These are phyloP conservation scores for Pelosia muscerda DNA, from an alignment of 2,888 invertebrate species.

Conservation along the genomic window DNA sequence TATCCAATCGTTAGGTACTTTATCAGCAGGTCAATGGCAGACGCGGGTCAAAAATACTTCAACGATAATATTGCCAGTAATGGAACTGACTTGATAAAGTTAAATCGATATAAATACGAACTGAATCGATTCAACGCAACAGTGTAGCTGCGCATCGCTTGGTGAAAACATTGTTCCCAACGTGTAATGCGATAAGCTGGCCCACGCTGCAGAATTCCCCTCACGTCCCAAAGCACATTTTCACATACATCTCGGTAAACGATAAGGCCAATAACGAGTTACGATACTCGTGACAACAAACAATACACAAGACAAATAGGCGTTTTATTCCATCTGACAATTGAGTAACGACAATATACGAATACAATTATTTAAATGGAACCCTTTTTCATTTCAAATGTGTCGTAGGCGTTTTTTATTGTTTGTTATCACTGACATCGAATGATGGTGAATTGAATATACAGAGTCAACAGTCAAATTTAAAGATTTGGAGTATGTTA, in stretches of 20 bases:
- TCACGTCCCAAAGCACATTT: conserved; percentile 56
- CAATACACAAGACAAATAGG: conserved; percentile 22
- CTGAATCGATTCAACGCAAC: conserved; percentile 21
- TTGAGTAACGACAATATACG: conserved; percentile 13
- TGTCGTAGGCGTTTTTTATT: not conserved
- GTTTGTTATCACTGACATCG: not conserved
- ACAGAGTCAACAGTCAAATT: not conserved
- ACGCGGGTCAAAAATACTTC: not conserved
- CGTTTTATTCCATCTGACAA: conserved; percentile 18
- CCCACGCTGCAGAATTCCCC: conserved; percentile 45
- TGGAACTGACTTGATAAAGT: conserved; percentile 7
- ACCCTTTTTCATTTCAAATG: conserved; percentile 11
- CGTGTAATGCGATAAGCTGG: conserved; percentile 59
- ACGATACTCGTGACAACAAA: conserved; percentile 31
- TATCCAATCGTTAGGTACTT: too few species aligned
- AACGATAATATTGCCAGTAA: not conserved
- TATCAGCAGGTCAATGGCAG: too few species aligned
- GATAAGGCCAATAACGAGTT: conserved; percentile 50
- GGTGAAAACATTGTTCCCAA: conserved; percentile 47
- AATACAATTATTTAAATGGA: conserved; percentile 22
- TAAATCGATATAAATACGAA: conserved; percentile 13
- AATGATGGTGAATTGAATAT: not conserved
- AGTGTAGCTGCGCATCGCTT: conserved; percentile 31
- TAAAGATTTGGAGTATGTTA: not conserved
- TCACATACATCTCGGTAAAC: conserved; percentile 53